A percentile compares a stretch with the other conserved stretches of the same genome.
phyloP scores from a whole-genome alignment of 2,113 vertebrate genomes.

The Otolemur garnettii region DNA sequence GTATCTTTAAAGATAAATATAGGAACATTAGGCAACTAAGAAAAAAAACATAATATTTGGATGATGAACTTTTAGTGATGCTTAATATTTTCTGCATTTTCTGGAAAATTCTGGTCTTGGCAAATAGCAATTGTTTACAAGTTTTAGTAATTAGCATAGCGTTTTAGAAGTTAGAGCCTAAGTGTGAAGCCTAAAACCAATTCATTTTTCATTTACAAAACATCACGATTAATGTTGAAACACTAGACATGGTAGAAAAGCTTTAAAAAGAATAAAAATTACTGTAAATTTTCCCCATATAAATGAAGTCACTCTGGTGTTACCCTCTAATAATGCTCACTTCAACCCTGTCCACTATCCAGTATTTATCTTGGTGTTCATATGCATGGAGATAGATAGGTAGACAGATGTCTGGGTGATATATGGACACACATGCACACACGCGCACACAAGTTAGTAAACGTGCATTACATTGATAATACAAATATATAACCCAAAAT shows the following conservation, averaged over 20 bases:
- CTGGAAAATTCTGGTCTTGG: background rate
- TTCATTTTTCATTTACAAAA: conserved; percentile 42
- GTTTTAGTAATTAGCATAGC: background rate
- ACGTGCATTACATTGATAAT: background rate
- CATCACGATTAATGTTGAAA: background rate
- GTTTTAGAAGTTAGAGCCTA: background rate
- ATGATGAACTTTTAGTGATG: background rate
- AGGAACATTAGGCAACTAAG: background rate
- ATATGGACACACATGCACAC: background rate
- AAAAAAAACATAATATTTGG: background rate
- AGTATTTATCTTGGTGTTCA: background rate
- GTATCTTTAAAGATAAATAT: background rate
- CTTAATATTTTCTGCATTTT: conserved; percentile 10
- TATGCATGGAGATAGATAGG: background rate
- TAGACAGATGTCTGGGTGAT: background rate
- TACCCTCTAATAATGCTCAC: background rate
- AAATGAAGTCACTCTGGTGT: background rate
- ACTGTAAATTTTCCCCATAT: background rate
- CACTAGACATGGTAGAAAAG: background rate
- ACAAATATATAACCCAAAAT: background rate
- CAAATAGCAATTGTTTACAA: background rate
- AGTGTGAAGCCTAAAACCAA: background rate
- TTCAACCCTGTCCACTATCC: background rate
- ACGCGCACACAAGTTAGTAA: background rate
- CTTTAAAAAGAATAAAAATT: background rate